Evolutionary conservation across 2,113 vertebrate genomes (phyloP).

Genomic region (Nothocercus nigrocapillus): DNA sequence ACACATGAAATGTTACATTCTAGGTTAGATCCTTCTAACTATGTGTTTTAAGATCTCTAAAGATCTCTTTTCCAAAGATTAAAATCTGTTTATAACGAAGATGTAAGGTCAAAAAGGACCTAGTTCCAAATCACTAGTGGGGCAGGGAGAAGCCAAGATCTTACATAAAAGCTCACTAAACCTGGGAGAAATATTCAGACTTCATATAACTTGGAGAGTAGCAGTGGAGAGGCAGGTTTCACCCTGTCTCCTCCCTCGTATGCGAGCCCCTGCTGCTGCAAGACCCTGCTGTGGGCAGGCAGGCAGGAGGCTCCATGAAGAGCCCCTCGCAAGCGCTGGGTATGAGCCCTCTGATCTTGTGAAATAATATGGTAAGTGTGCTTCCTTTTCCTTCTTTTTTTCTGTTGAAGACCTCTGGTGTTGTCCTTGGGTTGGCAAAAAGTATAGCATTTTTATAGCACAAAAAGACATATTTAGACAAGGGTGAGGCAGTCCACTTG

Average conservation of each 20-base stretch:
- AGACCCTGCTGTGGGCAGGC: accelerated
- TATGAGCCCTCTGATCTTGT: background rate
- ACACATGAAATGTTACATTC: background rate
- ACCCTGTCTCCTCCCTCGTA: background rate
- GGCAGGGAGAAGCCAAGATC: background rate
- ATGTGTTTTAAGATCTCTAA: background rate
- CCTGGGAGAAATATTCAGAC: background rate
- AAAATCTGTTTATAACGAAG: background rate
- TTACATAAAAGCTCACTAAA: background rate
- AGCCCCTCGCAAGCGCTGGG: background rate
- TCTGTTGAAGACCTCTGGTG: background rate
- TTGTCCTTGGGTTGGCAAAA: background rate
- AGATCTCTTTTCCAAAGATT: background rate
- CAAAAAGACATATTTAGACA: background rate
- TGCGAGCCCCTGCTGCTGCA: background rate
- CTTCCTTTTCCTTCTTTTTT: background rate
- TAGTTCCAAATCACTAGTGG: background rate
- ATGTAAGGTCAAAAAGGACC: background rate
- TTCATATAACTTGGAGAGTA: background rate
- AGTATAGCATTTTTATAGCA: background rate
- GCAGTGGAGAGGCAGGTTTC: background rate
- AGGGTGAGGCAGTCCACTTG: background rate
- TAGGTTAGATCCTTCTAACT: background rate
- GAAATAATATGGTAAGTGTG: background rate
- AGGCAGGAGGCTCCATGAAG: background rate